Conservation (phyloP, 2,797 vertebrate species). For the Enteromius anoplus region DNA sequence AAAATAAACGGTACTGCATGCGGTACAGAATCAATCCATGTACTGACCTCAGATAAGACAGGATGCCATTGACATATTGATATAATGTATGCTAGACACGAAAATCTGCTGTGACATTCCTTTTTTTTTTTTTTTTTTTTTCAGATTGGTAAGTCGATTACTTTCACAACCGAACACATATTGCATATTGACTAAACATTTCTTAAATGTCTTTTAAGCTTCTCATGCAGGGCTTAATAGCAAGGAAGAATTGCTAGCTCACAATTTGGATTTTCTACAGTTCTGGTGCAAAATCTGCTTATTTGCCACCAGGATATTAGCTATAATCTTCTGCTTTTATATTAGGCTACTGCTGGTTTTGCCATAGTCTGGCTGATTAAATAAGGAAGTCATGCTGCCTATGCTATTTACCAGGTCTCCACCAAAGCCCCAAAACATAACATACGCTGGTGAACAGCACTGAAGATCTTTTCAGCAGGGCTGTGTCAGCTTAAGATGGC, state of each 20-base stretch:
- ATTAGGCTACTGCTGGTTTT: too few species aligned
- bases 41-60: conserved; percentile 6
- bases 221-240: neutral
- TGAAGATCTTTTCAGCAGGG: neutral
- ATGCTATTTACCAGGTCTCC: neutral
- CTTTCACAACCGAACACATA: neutral
- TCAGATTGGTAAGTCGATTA: neutral
- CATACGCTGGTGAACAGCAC: neutral
- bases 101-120: neutral
- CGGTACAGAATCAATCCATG: conserved; percentile 3
- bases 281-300: neutral
- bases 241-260: neutral
- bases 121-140: neutral
- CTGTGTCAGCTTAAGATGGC: neutral
- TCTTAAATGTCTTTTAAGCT: neutral
- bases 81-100: neutral
- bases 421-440: neutral
- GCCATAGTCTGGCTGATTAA: neutral
- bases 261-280: neutral
- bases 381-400: neutral
- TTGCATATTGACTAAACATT: neutral
- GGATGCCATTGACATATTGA: neutral
- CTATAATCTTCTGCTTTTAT: neutral
- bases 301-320: neutral
- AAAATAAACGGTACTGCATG: neutral